Conservation (phyloP, 1,140 invertebrate species). For the Hyphantria cunea region DNA sequence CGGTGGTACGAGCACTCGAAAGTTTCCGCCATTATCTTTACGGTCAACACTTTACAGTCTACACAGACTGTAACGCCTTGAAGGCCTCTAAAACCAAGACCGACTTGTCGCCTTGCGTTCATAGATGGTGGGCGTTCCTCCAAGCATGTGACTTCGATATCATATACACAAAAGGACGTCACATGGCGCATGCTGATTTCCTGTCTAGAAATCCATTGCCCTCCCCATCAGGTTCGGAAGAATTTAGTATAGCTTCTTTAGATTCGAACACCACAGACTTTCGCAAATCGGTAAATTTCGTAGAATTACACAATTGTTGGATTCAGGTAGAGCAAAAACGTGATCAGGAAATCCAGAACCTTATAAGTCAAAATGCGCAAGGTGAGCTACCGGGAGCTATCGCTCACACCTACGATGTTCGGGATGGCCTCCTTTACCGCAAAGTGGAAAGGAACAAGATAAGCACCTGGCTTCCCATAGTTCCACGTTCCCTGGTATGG, state of each 20-base stretch:
- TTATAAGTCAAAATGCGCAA: slow-evolving; percentile 25
- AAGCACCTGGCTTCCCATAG: slow-evolving; percentile 32
- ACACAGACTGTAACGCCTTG: not conserved
- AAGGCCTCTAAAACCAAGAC: too few relatives aligned
- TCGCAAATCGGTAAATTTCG: slow-evolving; percentile 23
- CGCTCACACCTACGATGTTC: slow-evolving; percentile 34
- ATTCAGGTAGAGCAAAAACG: slow-evolving; percentile 37
- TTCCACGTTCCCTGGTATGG: slow-evolving; percentile 35
- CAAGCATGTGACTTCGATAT: too few relatives aligned
- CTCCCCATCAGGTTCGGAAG: too few relatives aligned
- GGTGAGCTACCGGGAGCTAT: slow-evolving; percentile 25
- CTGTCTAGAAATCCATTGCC: too few relatives aligned
- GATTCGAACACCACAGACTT: not conserved
- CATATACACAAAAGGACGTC: too few relatives aligned
- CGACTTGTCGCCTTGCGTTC: too few relatives aligned
- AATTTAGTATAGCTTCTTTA: not conserved
- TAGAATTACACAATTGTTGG: slow-evolving; percentile 39
- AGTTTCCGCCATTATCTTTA: too few relatives aligned
- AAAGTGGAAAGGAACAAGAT: slow-evolving; percentile 29
- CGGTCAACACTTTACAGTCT: too few relatives aligned
- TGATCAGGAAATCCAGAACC: slow-evolving; percentile 35
- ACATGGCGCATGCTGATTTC: too few relatives aligned
- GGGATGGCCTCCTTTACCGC: slow-evolving; percentile 31
- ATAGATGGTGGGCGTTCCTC: too few relatives aligned
- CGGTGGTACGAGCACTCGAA: too few relatives aligned